Evolutionary conservation across 2,797 vertebrate genomes (phyloP).

Genomic region (Acrossocheilus fasciatus): DNA sequence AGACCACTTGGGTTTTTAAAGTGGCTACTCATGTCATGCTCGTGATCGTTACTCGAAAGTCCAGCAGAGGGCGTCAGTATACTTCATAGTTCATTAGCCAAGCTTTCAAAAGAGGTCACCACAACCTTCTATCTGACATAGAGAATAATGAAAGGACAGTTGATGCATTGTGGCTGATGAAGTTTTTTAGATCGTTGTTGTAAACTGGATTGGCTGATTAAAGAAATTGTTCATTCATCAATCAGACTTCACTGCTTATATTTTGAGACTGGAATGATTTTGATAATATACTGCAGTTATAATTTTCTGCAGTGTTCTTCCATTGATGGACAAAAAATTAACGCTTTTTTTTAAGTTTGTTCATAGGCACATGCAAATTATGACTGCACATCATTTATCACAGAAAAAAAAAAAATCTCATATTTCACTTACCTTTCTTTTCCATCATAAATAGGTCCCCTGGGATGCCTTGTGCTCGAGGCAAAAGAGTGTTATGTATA

Average conservation of each 20-base stretch:
- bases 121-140: constrained; percentile 20
- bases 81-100: neutral
- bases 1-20: too few species aligned
- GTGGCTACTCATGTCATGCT: neutral
- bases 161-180: neutral
- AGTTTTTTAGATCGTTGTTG: neutral
- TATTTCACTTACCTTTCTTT: neutral
- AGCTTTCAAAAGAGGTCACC: neutral
- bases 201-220: neutral
- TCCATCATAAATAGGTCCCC: neutral
- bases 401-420: neutral
- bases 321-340: neutral
- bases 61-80: constrained; percentile 30
- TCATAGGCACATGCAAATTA: neutral
- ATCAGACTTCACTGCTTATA: neutral
- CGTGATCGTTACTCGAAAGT: neutral
- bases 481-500: neutral
- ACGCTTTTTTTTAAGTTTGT: neutral
- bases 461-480: neutral
- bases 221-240: neutral
- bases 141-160: neutral
- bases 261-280: too few species aligned
- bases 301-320: neutral
- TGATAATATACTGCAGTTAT: neutral
- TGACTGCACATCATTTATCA: neutral